Conservation (phyloP, 2,888 invertebrate genomes). For the Monopis laevigella region DNA sequence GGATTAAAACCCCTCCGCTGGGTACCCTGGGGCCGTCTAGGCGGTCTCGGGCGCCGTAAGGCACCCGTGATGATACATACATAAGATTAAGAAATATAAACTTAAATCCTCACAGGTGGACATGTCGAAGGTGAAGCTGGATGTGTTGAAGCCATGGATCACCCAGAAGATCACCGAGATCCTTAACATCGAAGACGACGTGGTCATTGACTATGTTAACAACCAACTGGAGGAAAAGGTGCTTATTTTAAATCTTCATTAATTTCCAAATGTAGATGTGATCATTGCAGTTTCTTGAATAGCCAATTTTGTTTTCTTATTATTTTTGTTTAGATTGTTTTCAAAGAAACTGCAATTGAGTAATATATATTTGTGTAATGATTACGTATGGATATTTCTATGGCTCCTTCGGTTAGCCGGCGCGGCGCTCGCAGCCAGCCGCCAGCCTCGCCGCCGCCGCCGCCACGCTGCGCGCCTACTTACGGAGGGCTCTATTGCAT, state of each 20-base stretch:
- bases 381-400: conserved; percentile 68
- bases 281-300: conserved; percentile 61
- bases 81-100: too few relatives aligned
- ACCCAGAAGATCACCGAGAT: conserved; percentile 96
- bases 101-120: conserved; percentile 75
- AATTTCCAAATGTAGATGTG: conserved; percentile 53
- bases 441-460: conserved; percentile 38
- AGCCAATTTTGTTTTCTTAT: neutral
- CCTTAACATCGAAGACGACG: conserved; percentile 98
- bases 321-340: neutral
- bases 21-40: too few relatives aligned
- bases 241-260: too few relatives aligned
- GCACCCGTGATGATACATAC: too few relatives aligned
- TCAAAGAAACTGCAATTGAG: conserved; percentile 60
- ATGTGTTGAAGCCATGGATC: conserved; percentile 99
- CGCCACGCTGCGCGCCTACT: conserved; percentile 44
- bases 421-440: conserved; percentile 24
- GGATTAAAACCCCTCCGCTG: too few relatives aligned
- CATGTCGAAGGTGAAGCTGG: conserved; percentile 97
- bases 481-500: conserved; percentile 60
- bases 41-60: too few relatives aligned
- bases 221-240: conserved; percentile 97
- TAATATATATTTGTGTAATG: conserved; percentile 55
- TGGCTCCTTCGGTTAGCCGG: conserved; percentile 61
- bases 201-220: conserved; percentile 98